Conservation (phyloP, 2,113 vertebrate species). For the Periophthalmus modestus region DNA sequence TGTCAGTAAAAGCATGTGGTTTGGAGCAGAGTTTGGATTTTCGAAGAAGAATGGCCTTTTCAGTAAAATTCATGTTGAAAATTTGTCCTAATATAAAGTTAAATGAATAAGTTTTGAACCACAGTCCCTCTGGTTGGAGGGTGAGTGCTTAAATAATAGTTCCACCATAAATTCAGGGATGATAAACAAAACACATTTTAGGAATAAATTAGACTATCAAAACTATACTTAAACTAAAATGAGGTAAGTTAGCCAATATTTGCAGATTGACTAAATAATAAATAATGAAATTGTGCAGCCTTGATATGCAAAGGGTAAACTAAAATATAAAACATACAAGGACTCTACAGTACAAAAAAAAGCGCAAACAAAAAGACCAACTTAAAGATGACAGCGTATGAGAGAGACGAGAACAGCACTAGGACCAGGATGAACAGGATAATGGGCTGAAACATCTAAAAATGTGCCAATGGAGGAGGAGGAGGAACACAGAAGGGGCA, state of each 20-base stretch:
- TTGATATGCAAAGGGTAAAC: background rate
- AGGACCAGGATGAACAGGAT: constrained; percentile 90
- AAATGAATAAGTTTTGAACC: too few species aligned
- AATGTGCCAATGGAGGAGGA: background rate
- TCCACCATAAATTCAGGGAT: too few species aligned
- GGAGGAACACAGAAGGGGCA: constrained; percentile 77
- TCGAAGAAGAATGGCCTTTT: too few species aligned
- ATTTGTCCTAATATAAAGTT: too few species aligned
- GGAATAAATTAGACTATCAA: background rate
- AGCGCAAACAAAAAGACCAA: constrained; percentile 89
- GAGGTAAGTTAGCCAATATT: background rate
- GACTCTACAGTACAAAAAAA: constrained; percentile 88
- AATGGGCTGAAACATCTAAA: constrained; percentile 88
- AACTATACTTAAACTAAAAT: background rate
- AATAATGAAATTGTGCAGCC: background rate
- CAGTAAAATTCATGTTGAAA: too few species aligned
- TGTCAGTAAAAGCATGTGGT: too few species aligned
- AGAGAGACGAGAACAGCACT: constrained; percentile 88
- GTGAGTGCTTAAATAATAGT: too few species aligned
- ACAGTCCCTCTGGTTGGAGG: too few species aligned
- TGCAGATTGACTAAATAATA: background rate
- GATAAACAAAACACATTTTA: too few species aligned
- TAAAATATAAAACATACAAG: constrained; percentile 16
- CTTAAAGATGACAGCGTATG: constrained; percentile 88
- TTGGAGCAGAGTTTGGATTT: too few species aligned